phyloP scores from a whole-genome alignment of 2,888 invertebrate genomes.

The Venusia cambrica region DNA sequence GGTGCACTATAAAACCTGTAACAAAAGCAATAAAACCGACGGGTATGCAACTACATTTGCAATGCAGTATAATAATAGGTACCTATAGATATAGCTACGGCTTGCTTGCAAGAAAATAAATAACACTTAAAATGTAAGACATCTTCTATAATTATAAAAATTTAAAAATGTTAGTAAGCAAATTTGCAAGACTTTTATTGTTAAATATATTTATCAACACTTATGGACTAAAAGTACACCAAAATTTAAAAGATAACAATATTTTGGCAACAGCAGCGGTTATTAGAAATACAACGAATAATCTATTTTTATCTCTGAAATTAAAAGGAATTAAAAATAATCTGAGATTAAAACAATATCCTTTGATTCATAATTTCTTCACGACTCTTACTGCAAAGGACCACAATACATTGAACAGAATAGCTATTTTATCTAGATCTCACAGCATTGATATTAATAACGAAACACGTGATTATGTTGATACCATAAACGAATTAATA shows the following conservation, averaged over 20 bases:
- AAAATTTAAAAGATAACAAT: constrained; percentile 34
- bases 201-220: constrained; percentile 19
- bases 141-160: constrained; percentile 3
- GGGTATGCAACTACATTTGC: too few relatives aligned
- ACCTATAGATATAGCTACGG: too few relatives aligned
- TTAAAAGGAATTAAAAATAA: constrained; percentile 34
- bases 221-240: constrained; percentile 36
- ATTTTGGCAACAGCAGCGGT: constrained; percentile 37
- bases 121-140: background rate
- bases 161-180: constrained; percentile 15
- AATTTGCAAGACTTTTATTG: constrained; percentile 25
- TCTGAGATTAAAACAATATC: constrained; percentile 41
- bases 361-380: constrained; percentile 49
- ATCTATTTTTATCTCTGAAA: constrained; percentile 44
- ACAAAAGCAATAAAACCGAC: too few relatives aligned
- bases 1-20: too few relatives aligned
- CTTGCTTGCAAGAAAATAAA: background rate
- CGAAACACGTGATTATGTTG: constrained; percentile 37
- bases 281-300: constrained; percentile 43
- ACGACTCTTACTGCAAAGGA: constrained; percentile 44
- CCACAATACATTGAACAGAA: constrained; percentile 42
- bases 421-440: constrained; percentile 41
- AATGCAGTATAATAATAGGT: too few relatives aligned
- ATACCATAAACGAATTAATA: constrained; percentile 47
- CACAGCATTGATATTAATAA: constrained; percentile 39